phyloP scores from a whole-genome alignment of 2,888 invertebrate species.

The Tolmerus cingulatus region DNA sequence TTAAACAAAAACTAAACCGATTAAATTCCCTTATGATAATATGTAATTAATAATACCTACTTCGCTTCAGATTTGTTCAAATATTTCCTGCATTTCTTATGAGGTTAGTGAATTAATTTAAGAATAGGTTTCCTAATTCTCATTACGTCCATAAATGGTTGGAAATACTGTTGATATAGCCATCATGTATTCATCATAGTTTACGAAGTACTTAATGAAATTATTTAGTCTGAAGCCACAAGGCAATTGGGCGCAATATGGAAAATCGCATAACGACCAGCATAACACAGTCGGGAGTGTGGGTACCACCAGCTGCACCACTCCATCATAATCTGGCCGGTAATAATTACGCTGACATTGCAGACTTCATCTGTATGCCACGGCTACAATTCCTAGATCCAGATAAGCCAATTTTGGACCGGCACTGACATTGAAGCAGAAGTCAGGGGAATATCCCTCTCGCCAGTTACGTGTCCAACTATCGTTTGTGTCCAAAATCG shows the following conservation, averaged over 20 bases:
- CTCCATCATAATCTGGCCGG: conserved; percentile 8
- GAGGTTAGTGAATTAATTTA: too few species aligned
- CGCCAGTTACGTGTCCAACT: neutral
- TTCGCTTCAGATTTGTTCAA: too few species aligned
- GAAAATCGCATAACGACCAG: neutral
- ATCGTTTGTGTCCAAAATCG: conserved; percentile 33
- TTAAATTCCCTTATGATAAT: too few species aligned
- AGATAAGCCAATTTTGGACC: conserved; percentile 36
- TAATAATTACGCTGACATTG: conserved; percentile 2
- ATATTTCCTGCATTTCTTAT: too few species aligned
- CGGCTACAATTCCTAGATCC: neutral
- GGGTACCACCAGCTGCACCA: neutral
- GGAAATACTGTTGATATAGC: too few species aligned
- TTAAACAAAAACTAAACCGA: too few species aligned
- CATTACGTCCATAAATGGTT: too few species aligned
- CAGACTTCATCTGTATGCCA: conserved; percentile 16
- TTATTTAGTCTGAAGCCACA: neutral
- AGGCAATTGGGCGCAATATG: neutral
- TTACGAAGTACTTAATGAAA: too few species aligned
- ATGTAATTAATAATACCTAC: too few species aligned
- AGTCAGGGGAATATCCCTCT: neutral
- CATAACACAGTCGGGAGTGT: neutral
- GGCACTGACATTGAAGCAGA: conserved; percentile 25
- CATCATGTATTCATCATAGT: too few species aligned
- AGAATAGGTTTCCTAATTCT: too few species aligned